Conservation (phyloP, 2,113 vertebrate species). For the Trochalopteron elliotii region DNA sequence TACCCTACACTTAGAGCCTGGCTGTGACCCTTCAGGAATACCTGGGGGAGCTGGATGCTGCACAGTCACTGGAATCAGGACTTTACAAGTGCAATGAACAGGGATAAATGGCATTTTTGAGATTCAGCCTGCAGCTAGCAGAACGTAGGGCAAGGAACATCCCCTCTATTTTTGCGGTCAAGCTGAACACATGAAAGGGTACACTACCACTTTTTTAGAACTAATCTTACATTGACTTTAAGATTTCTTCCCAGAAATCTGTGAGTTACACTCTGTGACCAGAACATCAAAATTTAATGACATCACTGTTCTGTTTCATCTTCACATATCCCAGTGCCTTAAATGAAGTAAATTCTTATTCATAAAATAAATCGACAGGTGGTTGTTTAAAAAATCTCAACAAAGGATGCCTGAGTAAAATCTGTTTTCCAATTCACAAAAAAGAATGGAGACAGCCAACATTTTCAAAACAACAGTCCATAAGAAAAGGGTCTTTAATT, state of each 20-base stretch:
- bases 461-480: not conserved
- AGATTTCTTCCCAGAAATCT: not conserved
- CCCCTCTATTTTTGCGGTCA: fast-evolving
- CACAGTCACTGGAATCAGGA: not conserved
- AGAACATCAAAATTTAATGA: not conserved
- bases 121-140: not conserved
- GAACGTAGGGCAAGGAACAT: not conserved
- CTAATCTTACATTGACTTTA: not conserved
- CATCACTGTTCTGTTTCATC: not conserved
- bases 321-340: not conserved
- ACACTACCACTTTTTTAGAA: not conserved
- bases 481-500: not conserved
- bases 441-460: not conserved
- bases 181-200: not conserved
- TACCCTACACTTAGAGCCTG: not conserved
- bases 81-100: not conserved
- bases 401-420: not conserved
- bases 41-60: not conserved
- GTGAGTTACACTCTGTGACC: not conserved
- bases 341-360: not conserved
- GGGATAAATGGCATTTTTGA: not conserved
- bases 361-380: not conserved
- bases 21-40: not conserved
- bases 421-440: not conserved
- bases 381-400: not conserved